These are phyloP conservation scores for Oscheius sp. DNA, from an alignment of 2,888 invertebrate species.

Conservation along the genomic window DNA sequence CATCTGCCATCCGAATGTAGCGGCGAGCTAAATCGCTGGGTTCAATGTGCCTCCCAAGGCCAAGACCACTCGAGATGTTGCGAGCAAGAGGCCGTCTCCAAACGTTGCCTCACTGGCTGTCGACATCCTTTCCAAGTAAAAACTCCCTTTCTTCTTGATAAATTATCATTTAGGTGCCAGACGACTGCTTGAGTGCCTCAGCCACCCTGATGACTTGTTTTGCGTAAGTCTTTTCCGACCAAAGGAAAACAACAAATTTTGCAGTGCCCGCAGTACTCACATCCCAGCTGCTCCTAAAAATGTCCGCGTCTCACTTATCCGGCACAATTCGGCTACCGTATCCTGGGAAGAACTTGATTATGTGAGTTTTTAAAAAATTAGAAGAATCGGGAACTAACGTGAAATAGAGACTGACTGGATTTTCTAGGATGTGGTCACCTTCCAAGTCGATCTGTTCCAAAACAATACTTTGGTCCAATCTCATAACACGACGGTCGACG, in stretches of 20 bases:
- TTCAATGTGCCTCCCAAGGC: constrained; percentile 60
- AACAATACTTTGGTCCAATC: constrained; percentile 38
- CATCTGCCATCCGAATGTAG: constrained; percentile 39
- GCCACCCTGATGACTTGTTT: constrained; percentile 38
- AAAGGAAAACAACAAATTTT: constrained; percentile 41
- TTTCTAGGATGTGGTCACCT: no score
- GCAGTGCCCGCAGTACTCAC: constrained; percentile 34
- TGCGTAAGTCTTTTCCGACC: constrained; percentile 23
- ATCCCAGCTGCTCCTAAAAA: constrained; percentile 40
- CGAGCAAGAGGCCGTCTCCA: constrained; percentile 44
- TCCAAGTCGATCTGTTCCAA: constrained; percentile 43
- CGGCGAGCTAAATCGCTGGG: constrained; percentile 51
- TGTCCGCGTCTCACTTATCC: constrained; percentile 47
- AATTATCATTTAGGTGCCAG: constrained; percentile 38
- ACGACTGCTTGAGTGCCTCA: constrained; percentile 33
- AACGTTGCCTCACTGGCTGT: constrained; percentile 56
- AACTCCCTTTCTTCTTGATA: neutral
- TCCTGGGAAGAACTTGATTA: constrained; percentile 52
- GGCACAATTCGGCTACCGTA: constrained; percentile 44
- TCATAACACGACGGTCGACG: constrained; percentile 49
- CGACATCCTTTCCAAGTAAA: constrained; percentile 55
- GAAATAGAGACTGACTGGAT: no score
- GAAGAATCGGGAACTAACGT: no score
- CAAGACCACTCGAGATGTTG: constrained; percentile 63
- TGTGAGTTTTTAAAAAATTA: constrained; percentile 14